These are phyloP conservation scores for Larimichthys polyactis DNA, from an alignment of 2,113 vertebrate species.

Conservation along the genomic window DNA sequence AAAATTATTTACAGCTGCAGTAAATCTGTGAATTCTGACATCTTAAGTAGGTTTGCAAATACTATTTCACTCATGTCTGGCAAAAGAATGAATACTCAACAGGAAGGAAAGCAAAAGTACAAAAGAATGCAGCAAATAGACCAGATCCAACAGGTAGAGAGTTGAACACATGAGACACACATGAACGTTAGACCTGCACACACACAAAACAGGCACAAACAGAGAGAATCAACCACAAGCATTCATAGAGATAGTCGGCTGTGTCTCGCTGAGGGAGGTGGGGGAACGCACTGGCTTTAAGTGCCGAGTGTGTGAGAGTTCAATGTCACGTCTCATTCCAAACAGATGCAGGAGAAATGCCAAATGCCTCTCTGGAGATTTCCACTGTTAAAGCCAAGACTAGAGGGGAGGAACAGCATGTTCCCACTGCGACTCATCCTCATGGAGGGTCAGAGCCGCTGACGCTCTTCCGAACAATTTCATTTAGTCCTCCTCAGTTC, in stretches of 20 bases:
- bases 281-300: constrained; percentile 68
- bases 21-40: neutral
- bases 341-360: constrained; percentile 73
- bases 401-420: constrained; percentile 80
- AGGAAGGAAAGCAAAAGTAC: constrained; percentile 24
- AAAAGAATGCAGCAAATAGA: constrained; percentile 6
- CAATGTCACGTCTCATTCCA: constrained; percentile 80
- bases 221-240: constrained; percentile 25
- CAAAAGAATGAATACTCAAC: neutral
- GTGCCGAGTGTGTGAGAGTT: constrained; percentile 83
- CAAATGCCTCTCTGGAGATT: constrained; percentile 69
- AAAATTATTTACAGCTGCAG: too few species aligned
- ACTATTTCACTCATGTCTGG: constrained; percentile 35
- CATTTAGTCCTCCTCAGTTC: constrained; percentile 13
- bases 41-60: constrained; percentile 41
- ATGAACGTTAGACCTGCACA: constrained; percentile 16
- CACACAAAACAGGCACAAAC: constrained; percentile 16
- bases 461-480: constrained; percentile 32
- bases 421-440: constrained; percentile 67
- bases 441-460: constrained; percentile 53
- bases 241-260: constrained; percentile 28
- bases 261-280: constrained; percentile 17
- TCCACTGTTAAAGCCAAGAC: constrained; percentile 65
- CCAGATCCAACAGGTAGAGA: constrained; percentile 16
- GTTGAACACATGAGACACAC: constrained; percentile 6